These are phyloP conservation scores for Clinocottus analis DNA, from an alignment of 2,113 vertebrate genomes.

Conservation along the genomic window DNA sequence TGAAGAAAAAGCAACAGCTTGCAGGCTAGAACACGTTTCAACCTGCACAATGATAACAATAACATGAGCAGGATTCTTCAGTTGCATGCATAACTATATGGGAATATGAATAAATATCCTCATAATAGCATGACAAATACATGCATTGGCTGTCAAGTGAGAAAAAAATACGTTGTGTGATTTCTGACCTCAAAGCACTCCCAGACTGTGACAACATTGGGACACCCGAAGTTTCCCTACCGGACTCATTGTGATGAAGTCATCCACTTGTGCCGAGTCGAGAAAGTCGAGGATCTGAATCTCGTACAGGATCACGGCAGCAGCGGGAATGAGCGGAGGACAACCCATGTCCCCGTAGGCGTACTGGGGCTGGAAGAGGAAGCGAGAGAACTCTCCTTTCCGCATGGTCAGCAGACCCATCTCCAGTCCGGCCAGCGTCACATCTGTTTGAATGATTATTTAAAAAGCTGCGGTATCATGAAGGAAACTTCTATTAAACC, in stretches of 20 bases:
- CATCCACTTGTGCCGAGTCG: conserved; percentile 86
- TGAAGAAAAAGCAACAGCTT: neutral
- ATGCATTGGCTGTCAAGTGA: neutral
- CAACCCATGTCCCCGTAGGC: conserved; percentile 91
- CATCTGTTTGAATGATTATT: conserved; percentile 79
- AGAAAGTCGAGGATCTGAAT: conserved; percentile 91
- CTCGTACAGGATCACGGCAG: conserved; percentile 87
- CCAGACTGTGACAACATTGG: neutral
- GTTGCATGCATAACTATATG: neutral
- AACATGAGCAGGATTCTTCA: neutral
- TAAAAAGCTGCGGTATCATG: neutral
- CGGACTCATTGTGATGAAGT: conserved; percentile 81
- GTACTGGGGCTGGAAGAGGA: conserved; percentile 87
- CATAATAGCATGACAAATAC: neutral
- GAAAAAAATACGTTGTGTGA: neutral
- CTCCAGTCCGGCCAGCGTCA: conserved; percentile 90
- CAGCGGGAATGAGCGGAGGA: conserved; percentile 87
- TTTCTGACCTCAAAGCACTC: neutral
- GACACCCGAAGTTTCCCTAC: conserved; percentile 73
- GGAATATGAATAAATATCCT: neutral
- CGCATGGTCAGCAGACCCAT: conserved; percentile 90
- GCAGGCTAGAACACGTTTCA: neutral
- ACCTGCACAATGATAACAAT: neutral
- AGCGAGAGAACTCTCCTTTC: conserved; percentile 89
- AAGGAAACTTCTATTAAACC: neutral